Evolutionary conservation across 2,113 vertebrate species (phyloP).

Genomic region (Campylorhamphus procurvoides): DNA sequence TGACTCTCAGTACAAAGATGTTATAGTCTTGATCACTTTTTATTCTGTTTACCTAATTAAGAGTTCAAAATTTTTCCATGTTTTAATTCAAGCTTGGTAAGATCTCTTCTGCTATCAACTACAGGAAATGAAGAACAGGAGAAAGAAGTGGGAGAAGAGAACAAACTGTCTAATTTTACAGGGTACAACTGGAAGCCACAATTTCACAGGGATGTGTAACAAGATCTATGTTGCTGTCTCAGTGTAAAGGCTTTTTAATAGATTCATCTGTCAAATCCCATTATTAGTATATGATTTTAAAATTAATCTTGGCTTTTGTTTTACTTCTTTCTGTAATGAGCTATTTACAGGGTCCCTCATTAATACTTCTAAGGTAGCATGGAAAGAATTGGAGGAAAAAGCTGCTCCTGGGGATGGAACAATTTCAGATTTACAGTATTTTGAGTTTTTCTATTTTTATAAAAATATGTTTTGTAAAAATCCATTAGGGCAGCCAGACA

Average conservation of each 20-base stretch:
- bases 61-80: neutral
- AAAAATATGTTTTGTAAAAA: neutral
- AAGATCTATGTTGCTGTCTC: neutral
- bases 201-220: neutral
- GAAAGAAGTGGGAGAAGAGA: neutral
- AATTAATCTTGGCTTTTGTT: neutral
- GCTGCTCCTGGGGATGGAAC: neutral
- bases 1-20: neutral
- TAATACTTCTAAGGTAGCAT: neutral
- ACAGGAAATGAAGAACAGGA: constrained; percentile 24
- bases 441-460: neutral
- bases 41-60: neutral
- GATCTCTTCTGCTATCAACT: neutral
- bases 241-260: neutral
- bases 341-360: neutral
- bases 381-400: neutral
- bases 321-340: neutral
- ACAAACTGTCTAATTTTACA: neutral
- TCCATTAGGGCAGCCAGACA: neutral
- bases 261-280: neutral
- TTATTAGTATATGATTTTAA: neutral
- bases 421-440: neutral
- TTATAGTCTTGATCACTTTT: neutral
- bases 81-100: constrained; percentile 44
- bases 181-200: neutral